Percentiles rank a stretch among this genome's conserved stretches.
These are phyloP conservation scores for Anguilla marmorata DNA, from an alignment of 2,797 vertebrate genomes.

Conservation along the genomic window DNA sequence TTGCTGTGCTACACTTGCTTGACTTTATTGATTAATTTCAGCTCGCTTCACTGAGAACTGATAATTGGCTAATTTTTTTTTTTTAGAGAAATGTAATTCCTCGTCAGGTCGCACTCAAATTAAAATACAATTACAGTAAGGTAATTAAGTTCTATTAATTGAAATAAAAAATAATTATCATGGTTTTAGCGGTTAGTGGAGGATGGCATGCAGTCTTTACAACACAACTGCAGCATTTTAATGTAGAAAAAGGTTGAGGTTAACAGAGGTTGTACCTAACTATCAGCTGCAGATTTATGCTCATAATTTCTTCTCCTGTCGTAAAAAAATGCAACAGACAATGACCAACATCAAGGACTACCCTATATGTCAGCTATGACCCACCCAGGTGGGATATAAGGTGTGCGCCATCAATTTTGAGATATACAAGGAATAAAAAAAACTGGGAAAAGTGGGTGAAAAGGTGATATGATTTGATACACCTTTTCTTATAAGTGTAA, in stretches of 20 bases:
- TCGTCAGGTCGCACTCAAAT: background rate
- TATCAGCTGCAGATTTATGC: background rate
- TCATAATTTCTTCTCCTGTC: background rate
- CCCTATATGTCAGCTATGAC: background rate
- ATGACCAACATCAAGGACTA: background rate
- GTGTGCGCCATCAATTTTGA: background rate
- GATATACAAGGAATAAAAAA: no score
- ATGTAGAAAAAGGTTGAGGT: background rate
- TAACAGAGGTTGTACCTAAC: background rate
- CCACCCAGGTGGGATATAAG: background rate
- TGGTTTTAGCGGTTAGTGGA: background rate
- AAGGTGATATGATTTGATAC: no score
- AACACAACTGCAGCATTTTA: background rate
- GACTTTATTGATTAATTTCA: constrained; percentile 4
- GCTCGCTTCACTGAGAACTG: background rate
- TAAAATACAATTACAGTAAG: constrained; percentile 8
- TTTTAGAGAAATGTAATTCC: background rate
- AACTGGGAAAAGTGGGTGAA: no score
- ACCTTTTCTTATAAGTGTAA: background rate
- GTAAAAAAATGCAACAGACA: background rate
- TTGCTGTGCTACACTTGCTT: background rate
- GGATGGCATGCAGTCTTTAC: background rate
- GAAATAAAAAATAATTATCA: background rate
- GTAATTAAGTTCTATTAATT: constrained; percentile 14
- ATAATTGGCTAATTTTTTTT: background rate